Base-by-base conservation (phyloP, 2,888 invertebrate species). In the Parelbella ahira region DNA sequence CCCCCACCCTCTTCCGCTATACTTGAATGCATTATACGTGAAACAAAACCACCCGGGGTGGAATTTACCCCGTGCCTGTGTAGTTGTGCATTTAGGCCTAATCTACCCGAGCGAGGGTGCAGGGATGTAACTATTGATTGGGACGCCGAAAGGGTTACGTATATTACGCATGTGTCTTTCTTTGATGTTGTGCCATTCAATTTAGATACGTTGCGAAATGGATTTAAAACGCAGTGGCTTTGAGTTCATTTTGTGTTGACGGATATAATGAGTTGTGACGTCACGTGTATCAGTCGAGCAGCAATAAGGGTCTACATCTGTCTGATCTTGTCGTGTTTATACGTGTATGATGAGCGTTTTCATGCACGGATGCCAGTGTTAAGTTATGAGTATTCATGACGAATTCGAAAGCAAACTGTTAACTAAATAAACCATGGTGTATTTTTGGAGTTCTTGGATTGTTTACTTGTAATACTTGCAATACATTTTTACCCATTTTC, bases 21-120 rank as follows among this genome's bases (percentile, higher is more conserved):
- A 82, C 71, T 75, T 66, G 66, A 79, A 68, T 83, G 83, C 84
- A 83, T 75, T 82, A 83, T 80, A 81, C 68, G 69, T 76, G 68
- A 71, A 72, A 69, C 71, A 70, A 65, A 64, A 64, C 70, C 66
- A 54, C 66, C 67, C 66, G 56, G 55, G 43, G 58, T 55, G 66
- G 62, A 67, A 19, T 30, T 30, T 24, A 24, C 38, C 18, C 68
- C 67, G 71, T 69, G 52, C 58, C 51, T 56, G 58, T 68, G 73
- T 81, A 81, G 77, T 77, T 76, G 77, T 83, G 84, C 83, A 81
- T 75, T 72, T 69, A 63, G 69, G 68, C 67, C 58, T 71, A 79
- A 79, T 75, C 68, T 69, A 67, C 62, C 59, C 50, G 55, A 51
- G 51, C 54, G 60, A 55, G 64, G 54, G 65, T 63, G 68, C 64